Evolutionary conservation across 2,113 vertebrate genomes (phyloP).

Genomic region (Amblyornis subalaris): DNA sequence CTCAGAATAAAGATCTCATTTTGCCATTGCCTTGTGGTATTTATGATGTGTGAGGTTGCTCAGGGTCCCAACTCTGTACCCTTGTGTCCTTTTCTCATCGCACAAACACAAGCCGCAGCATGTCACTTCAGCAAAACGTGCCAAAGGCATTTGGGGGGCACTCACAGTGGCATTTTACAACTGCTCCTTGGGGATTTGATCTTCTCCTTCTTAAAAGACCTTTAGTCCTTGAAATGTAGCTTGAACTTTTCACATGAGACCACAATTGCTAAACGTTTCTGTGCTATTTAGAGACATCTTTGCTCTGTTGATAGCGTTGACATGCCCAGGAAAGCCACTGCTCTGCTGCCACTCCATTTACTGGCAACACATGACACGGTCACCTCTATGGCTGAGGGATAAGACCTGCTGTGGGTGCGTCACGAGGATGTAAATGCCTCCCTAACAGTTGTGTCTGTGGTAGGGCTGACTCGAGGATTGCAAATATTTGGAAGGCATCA

Average conservation of each 20-base stretch:
- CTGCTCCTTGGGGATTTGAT: neutral
- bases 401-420: neutral
- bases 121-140: neutral
- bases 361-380: neutral
- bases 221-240: constrained; percentile 1
- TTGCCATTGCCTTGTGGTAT: neutral
- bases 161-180: neutral
- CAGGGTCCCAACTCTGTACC: neutral
- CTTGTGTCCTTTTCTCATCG: neutral
- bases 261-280: neutral
- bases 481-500: neutral
- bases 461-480: neutral
- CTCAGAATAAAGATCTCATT: neutral
- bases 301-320: neutral
- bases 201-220: neutral
- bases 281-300: neutral
- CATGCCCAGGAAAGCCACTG: neutral
- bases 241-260: neutral
- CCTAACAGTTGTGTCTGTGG: neutral
- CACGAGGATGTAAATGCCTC: neutral
- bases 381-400: neutral
- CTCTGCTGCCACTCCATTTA: neutral
- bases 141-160: neutral
- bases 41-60: neutral
- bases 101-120: neutral